phyloP scores from a whole-genome alignment of 1,140 invertebrate species.

The Parasteatoda tepidariorum region DNA sequence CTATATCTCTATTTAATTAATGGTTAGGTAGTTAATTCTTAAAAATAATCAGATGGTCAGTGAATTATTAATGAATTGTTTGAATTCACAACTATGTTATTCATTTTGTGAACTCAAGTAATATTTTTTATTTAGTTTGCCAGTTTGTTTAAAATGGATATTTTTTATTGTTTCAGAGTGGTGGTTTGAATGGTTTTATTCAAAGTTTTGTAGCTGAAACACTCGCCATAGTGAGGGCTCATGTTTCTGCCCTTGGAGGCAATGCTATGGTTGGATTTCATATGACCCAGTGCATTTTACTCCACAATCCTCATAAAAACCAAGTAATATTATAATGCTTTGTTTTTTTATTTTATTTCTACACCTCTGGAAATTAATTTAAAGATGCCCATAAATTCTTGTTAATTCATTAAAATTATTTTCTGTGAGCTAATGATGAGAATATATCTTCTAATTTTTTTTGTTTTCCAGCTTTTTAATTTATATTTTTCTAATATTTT shows the following conservation, averaged over 20 bases:
- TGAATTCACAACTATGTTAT: too few relatives aligned
- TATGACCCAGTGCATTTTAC: slow-evolving; percentile 88
- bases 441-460: background rate
- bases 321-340: slow-evolving; percentile 81
- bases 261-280: slow-evolving; percentile 95
- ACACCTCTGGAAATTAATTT: background rate
- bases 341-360: background rate
- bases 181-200: slow-evolving; percentile 91
- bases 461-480: too few relatives aligned
- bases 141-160: background rate
- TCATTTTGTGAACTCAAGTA: too few relatives aligned
- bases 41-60: too few relatives aligned
- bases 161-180: slow-evolving; percentile 72
- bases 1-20: too few relatives aligned
- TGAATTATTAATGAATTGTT: too few relatives aligned
- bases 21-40: too few relatives aligned
- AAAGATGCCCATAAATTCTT: background rate
- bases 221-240: slow-evolving; percentile 89
- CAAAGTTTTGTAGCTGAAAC: slow-evolving; percentile 93
- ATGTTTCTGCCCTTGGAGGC: slow-evolving; percentile 92
- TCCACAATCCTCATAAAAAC: slow-evolving; percentile 95
- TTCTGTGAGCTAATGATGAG: background rate
- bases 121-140: background rate
- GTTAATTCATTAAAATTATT: slow-evolving; percentile 3
- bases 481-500: too few relatives aligned